phyloP scores from a whole-genome alignment of 2,888 invertebrate genomes.

The Drosophila suboccidentalis region DNA sequence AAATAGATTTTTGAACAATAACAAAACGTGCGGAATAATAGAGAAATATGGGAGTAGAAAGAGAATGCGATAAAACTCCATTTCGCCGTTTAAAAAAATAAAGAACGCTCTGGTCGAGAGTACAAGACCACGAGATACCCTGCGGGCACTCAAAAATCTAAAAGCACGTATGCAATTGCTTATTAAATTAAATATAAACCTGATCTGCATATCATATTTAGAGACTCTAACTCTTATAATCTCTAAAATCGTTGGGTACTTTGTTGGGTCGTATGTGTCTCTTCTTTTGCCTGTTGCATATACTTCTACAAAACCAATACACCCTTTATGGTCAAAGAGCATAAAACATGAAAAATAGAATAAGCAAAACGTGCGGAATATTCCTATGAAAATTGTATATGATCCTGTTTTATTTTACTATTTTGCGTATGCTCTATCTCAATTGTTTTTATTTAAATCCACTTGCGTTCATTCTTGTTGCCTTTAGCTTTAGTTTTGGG shows the following conservation, averaged over 20 bases:
- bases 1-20: conserved; percentile 41
- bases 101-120: background rate
- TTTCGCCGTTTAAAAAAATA: conserved; percentile 33
- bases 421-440: conserved; percentile 24
- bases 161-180: no score
- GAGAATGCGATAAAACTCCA: conserved; percentile 27
- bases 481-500: conserved; percentile 4
- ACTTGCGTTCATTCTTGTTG: conserved; percentile 19
- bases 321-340: background rate
- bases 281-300: background rate
- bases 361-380: conserved; percentile 41
- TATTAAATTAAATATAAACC: no score
- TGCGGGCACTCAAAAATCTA: background rate
- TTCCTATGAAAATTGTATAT: conserved; percentile 36
- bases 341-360: conserved; percentile 9
- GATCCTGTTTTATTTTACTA: conserved; percentile 5
- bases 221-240: no score
- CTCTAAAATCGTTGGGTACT: no score
- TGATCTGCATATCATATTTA: no score
- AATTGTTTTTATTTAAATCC: conserved; percentile 52
- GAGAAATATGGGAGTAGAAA: conserved; percentile 4
- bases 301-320: background rate
- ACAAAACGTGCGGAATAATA: conserved; percentile 57
- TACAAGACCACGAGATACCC: background rate
- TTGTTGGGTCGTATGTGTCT: no score